phyloP scores from a whole-genome alignment of 2,113 vertebrate species.

The Murina feae region DNA sequence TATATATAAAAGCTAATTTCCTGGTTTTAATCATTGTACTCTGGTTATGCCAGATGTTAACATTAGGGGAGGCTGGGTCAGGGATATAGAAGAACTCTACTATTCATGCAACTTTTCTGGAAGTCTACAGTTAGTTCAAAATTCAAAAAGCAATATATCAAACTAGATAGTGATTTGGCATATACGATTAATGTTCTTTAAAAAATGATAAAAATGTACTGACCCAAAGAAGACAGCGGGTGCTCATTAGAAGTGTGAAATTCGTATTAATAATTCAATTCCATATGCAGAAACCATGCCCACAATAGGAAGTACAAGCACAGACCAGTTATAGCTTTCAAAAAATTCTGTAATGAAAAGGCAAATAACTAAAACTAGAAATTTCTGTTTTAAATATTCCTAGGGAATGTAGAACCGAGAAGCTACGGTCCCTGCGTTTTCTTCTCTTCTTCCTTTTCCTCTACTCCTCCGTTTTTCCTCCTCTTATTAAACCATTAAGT shows the following conservation, averaged over 20 bases:
- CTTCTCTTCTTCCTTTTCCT: background rate
- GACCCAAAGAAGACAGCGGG: slow-evolving; percentile 68
- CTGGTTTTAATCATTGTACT: background rate
- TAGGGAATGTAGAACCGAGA: background rate
- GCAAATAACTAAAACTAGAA: background rate
- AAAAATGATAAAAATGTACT: slow-evolving; percentile 62
- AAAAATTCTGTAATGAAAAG: background rate
- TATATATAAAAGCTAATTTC: background rate
- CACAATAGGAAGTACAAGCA: slow-evolving; percentile 22
- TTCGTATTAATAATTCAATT: slow-evolving; percentile 60
- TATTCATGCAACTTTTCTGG: background rate
- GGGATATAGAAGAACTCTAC: background rate
- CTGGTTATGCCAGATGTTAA: background rate
- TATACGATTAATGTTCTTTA: slow-evolving; percentile 52
- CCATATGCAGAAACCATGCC: slow-evolving; percentile 57
- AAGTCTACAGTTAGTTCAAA: slow-evolving; percentile 30
- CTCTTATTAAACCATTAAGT: slow-evolving; percentile 13
- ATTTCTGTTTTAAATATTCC: background rate
- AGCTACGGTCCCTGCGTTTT: background rate
- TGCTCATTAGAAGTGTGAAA: slow-evolving; percentile 71
- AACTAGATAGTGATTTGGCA: slow-evolving; percentile 31
- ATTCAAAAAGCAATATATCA: slow-evolving; percentile 2
- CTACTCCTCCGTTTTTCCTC: background rate
- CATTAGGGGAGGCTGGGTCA: background rate
- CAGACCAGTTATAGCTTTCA: slow-evolving; percentile 10